Conservation (phyloP, 2,113 vertebrate species). For the Dissostichus mawsoni region DNA sequence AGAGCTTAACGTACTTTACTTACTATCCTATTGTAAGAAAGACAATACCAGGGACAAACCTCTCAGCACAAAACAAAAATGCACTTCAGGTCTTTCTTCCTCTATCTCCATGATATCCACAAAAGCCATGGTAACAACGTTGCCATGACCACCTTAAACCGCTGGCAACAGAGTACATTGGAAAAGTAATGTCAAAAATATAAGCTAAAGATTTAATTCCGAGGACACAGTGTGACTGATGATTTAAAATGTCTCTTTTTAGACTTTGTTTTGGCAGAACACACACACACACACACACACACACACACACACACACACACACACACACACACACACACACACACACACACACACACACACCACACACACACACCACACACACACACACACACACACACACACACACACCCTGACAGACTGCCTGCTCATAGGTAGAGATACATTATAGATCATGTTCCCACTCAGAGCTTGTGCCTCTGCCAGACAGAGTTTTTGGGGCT, state of each 20-base stretch:
- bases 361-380: background rate
- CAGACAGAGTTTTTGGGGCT: slow-evolving; percentile 53
- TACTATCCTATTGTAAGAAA: slow-evolving; percentile 18
- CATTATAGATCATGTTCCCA: slow-evolving; percentile 76
- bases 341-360: slow-evolving; percentile 1
- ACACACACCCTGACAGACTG: slow-evolving; percentile 41
- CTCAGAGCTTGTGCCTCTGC: slow-evolving; percentile 56
- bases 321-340: slow-evolving; percentile 9
- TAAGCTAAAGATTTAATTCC: slow-evolving; percentile 12
- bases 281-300: background rate
- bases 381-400: background rate
- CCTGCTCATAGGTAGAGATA: slow-evolving; percentile 66
- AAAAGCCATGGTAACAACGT: slow-evolving; percentile 75
- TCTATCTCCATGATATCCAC: slow-evolving; percentile 40
- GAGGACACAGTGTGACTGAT: slow-evolving; percentile 25
- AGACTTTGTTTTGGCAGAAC: slow-evolving; percentile 15
- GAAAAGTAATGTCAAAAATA: slow-evolving; percentile 29
- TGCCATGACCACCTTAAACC: slow-evolving; percentile 75
- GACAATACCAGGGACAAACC: slow-evolving; percentile 11
- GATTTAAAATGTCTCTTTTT: slow-evolving; percentile 33
- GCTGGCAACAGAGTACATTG: slow-evolving; percentile 47
- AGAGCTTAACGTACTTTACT: slow-evolving; percentile 9
- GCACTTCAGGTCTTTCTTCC: slow-evolving; percentile 43
- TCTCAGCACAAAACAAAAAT: slow-evolving; percentile 17
- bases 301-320: background rate